Percentiles rank a stretch among this genome's conserved stretches.
Conservation (phyloP, 2,113 vertebrate species). For the Brachyhypopomus occidentalis region DNA sequence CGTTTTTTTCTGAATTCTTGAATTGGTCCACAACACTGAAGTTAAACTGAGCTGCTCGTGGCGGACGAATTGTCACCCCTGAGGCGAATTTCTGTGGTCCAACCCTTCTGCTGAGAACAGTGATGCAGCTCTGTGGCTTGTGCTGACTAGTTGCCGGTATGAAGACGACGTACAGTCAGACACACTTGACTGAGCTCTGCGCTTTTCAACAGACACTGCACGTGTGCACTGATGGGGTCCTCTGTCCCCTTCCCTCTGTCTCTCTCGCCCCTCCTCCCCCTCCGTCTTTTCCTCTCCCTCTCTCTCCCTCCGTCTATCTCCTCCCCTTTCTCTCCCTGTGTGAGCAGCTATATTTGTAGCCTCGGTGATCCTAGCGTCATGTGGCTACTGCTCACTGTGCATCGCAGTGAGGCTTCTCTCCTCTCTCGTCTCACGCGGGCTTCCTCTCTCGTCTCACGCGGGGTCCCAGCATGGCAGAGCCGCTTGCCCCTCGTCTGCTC, state of each 20-base stretch:
- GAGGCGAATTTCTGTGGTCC: conserved; percentile 1
- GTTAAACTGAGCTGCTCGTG: not conserved
- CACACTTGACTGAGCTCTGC: not conserved
- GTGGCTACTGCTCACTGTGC: not conserved
- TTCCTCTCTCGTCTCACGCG: conserved; percentile 14
- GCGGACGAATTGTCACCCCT: not conserved
- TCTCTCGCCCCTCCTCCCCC: not conserved
- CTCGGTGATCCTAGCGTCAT: not conserved
- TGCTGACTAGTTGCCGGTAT: not conserved
- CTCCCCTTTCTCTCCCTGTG: not conserved
- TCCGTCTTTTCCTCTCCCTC: not conserved
- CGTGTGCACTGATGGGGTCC: not conserved
- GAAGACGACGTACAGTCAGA: not conserved
- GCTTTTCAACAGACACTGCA: not conserved
- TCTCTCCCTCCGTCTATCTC: not conserved
- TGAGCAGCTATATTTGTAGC: not conserved
- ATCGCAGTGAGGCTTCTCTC: not conserved
- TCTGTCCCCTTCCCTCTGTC: not conserved
- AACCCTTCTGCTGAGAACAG: not conserved
- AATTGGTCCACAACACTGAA: not conserved
- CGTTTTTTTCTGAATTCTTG: not conserved
- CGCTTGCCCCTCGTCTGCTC: conserved; percentile 16
- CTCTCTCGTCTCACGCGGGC: not conserved
- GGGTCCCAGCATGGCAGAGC: conserved; percentile 22
- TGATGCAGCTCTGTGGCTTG: not conserved